Percentiles rank a stretch among this genome's conserved stretches.
Evolutionary conservation across 2,797 vertebrate species (phyloP).

Genomic region (Arctocebus calabarensis): DNA sequence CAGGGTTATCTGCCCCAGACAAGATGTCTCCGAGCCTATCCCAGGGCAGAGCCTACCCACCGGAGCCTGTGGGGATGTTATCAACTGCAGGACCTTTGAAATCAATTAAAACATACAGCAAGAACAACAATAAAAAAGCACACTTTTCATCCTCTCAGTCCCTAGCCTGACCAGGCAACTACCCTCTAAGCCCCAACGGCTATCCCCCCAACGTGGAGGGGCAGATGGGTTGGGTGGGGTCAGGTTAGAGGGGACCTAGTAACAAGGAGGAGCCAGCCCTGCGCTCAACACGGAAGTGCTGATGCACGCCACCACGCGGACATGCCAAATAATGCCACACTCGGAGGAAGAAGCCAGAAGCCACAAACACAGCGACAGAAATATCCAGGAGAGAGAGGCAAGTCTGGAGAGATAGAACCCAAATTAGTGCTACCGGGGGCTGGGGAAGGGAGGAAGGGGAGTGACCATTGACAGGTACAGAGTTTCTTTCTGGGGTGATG

Average conservation of each 20-base stretch:
- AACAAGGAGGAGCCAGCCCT: background rate
- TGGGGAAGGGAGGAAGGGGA: fast-evolving
- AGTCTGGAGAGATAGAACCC: background rate
- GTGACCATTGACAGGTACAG: fast-evolving
- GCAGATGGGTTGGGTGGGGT: too few relatives aligned
- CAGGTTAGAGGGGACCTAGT: background rate
- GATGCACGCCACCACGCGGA: fast-evolving
- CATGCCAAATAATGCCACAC: fast-evolving
- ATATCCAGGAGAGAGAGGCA: background rate
- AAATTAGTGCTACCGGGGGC: fast-evolving
- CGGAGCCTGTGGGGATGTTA: background rate
- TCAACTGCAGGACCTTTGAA: fast-evolving
- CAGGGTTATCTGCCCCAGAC: background rate
- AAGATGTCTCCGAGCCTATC: background rate
- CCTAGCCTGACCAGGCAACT: background rate
- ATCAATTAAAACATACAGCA: background rate
- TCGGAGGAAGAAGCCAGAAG: background rate
- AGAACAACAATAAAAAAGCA: fast-evolving
- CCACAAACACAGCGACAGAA: background rate
- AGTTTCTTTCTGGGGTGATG: background rate
- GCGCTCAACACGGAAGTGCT: fast-evolving
- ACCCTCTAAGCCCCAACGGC: background rate
- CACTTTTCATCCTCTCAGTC: background rate
- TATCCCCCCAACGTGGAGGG: fast-evolving
- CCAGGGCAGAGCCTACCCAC: background rate